Base-by-base conservation (phyloP, 2,797 vertebrate genomes). In the Sebastes dallii region DNA sequence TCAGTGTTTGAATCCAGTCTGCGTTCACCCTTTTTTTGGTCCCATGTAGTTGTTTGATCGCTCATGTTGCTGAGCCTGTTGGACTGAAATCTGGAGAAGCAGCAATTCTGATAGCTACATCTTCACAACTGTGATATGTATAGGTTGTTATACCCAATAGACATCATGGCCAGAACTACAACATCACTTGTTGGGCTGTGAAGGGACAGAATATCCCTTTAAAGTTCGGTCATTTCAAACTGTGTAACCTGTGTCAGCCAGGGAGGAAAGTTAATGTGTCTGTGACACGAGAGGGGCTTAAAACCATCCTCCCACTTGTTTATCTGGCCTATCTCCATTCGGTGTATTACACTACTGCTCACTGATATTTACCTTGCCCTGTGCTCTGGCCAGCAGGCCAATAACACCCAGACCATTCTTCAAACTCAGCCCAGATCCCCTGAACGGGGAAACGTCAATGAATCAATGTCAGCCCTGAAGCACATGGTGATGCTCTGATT, bases 391-490 rank as follows among this genome's bases (percentile, higher is more conserved):
- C 68, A 88, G 84, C 67, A 80, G 76, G 80, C 81, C 82, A 91
- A 92, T 91, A 93, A 91, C 80, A 85, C 82, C 72, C 54, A 61
- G 75, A 67, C 84, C 77, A 80, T 92, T 77, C 71, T n/a, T 88
- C 84, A 93, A 83, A 84, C 81, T 75, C 66, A 52, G 69, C 76
- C 67, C 60, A 76, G 80, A 91, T 89, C 81, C 81, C 68, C 89
- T 82, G 78, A 91, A 91, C 87, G 80, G 80, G 66, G 74, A 75
- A 78, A 88, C 75, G 71, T 86, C 89, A 91, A 89, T 92, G 90
- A 93, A 94, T 95, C 94, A 88, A 87, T 93, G 93, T 91, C 90
- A 86, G 82, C 74, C 86, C 91, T 83, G 86, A 70, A 88, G 86
- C 80, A 72, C 79, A 83, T 78, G 86, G 86, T 89, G 88, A 91